These are phyloP conservation scores for Euglossa dilemma DNA, from an alignment of 1,140 invertebrate species.

Conservation along the genomic window DNA sequence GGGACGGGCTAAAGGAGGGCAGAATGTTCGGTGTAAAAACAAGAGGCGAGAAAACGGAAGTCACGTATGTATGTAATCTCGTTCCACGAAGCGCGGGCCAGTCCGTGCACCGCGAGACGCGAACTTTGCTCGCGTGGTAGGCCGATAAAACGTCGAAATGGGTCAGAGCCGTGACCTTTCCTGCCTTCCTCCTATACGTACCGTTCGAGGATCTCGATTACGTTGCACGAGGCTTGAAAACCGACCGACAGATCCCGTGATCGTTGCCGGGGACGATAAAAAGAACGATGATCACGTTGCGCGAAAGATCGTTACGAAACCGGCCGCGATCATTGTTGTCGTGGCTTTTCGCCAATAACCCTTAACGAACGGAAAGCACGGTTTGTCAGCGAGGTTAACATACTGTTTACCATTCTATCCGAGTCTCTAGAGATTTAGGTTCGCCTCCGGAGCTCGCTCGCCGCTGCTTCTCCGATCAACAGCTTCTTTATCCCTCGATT, in stretches of 20 bases:
- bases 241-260: not conserved
- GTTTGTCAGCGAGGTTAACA: constrained; percentile 11
- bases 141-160: constrained; percentile 77
- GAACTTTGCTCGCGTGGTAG: constrained; percentile 76
- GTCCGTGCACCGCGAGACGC: constrained; percentile 46
- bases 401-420: constrained; percentile 7
- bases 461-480: no score
- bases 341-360: not conserved
- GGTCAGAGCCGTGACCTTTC: constrained; percentile 81
- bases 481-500: no score
- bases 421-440: no score
- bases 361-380: not conserved
- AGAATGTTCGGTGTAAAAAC: not conserved
- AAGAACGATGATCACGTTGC: constrained; percentile 23
- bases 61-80: constrained; percentile 45
- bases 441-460: no score
- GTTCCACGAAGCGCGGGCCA: constrained; percentile 9
- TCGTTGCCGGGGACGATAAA: constrained; percentile 2
- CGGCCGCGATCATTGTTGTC: not conserved
- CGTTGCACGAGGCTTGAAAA: constrained; percentile 14
- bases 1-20: not conserved
- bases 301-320: constrained; percentile 34
- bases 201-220: constrained; percentile 36
- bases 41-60: constrained; percentile 54
- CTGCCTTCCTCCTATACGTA: constrained; percentile 67